Conservation (phyloP, 2,888 invertebrate species). For the Polyommatus icarus region DNA sequence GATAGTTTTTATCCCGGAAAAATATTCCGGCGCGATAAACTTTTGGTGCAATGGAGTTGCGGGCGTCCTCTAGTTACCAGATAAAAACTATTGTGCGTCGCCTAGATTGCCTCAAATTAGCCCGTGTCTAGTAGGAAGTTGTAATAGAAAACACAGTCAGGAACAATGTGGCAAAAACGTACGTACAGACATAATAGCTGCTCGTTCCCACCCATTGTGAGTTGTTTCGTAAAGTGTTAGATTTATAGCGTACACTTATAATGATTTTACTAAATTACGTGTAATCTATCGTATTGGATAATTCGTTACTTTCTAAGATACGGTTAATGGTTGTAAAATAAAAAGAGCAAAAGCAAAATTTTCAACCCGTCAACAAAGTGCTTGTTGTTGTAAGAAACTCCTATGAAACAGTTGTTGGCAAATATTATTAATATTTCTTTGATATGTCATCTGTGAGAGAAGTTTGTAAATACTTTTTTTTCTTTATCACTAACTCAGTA, state of each 20-base stretch:
- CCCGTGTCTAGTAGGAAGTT: slow-evolving; percentile 33
- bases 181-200: slow-evolving; percentile 47
- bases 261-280: background rate
- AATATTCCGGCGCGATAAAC: no score
- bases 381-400: no score
- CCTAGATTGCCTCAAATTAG: background rate
- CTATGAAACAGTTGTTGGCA: no score
- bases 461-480: no score
- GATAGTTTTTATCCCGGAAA: no score
- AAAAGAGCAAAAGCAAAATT: background rate
- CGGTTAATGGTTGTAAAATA: background rate
- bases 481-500: no score
- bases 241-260: slow-evolving; percentile 16
- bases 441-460: no score
- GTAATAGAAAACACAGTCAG: slow-evolving; percentile 33
- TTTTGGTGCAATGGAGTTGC: no score
- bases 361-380: background rate
- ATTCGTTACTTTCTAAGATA: background rate
- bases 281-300: background rate
- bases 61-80: no score
- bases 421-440: no score
- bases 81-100: background rate
- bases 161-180: slow-evolving; percentile 38
- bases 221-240: slow-evolving; percentile 52
- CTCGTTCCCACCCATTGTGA: slow-evolving; percentile 64